Evolutionary conservation across 2,113 vertebrate genomes (phyloP), one percentile per base, ranked within the genome.

Genomic region (Lamprologus lemairii): DNA sequence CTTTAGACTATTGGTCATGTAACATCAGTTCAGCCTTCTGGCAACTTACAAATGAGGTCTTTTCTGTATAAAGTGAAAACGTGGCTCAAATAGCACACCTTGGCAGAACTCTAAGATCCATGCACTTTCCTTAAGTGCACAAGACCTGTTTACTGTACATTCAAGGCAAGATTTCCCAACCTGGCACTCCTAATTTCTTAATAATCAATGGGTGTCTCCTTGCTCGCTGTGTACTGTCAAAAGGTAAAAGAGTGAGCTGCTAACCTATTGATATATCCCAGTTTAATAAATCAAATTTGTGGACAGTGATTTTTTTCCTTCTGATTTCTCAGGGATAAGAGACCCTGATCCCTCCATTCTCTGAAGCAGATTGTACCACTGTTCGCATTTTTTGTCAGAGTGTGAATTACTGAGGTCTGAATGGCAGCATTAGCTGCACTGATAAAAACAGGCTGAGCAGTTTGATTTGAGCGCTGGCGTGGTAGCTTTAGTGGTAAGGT

Each of bases 321-420:
- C 91, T 82, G 95, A 93, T 96, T 96, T 97, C 96, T 96, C 96
- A 95, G 87, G 95, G 96, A 96, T 95, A 97, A 94, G 87, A 90
- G 93, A 97, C 92, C 95, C 95, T 89, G 1, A 83, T 31, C 80
- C 73, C 33, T 60, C 51, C 31, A 7, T 33, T 79, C 57, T 81
- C 47, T 42, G 82, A 35, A 83, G 78, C 37, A 21, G 14, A 84
- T 91, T 91, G 85, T 92, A 87, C 89, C 88, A 90, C 91, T 88
- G 82, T 83, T 89, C 60, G 97, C 96, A 97, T 94, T 94, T 51
- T 89, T 80, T 63, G 73, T 49, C 54, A 54, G 49, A 53, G 54
- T 35, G 33, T 78, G 58, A 88, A 68, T 47, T 49, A 45, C 35
- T 63, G 57, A 89, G 80, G 81, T 82, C 71, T 75, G 79, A 80